phyloP scores from a whole-genome alignment of 1,140 invertebrate genomes.

The Drosophila baimaii region DNA sequence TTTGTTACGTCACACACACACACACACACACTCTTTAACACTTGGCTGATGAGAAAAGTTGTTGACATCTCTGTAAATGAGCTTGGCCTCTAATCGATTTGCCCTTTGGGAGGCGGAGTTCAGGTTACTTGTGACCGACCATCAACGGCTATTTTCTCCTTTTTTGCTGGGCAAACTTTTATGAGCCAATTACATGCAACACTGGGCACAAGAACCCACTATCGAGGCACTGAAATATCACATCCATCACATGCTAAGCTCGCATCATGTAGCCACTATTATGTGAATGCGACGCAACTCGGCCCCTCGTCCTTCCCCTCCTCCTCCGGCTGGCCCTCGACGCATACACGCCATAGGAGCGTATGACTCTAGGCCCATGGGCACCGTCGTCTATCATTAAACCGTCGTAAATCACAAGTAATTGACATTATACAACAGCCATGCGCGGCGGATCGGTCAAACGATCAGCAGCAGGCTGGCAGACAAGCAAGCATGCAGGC shows the following conservation, averaged over 20 bases:
- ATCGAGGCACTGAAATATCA: slow-evolving; percentile 52
- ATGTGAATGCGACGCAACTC: slow-evolving; percentile 33
- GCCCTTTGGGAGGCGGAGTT: slow-evolving; percentile 33
- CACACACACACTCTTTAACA: slow-evolving; percentile 14
- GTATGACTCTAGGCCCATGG: slow-evolving; percentile 25
- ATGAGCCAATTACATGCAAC: slow-evolving; percentile 79
- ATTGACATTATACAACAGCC: slow-evolving; percentile 81
- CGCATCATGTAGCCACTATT: slow-evolving; percentile 62
- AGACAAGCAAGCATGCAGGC: slow-evolving; percentile 43
- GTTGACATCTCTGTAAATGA: slow-evolving; percentile 55
- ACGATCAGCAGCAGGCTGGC: slow-evolving; percentile 20
- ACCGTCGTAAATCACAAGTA: slow-evolving; percentile 82
- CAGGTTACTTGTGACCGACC: slow-evolving; percentile 18
- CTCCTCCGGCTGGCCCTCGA: neutral
- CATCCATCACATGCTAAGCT: slow-evolving; percentile 63
- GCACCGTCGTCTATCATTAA: slow-evolving; percentile 75
- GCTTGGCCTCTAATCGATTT: slow-evolving; percentile 33
- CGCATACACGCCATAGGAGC: slow-evolving; percentile 33
- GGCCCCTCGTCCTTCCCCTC: slow-evolving; percentile 25
- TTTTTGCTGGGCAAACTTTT: slow-evolving; percentile 44
- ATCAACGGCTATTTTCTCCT: slow-evolving; percentile 15
- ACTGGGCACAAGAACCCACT: slow-evolving; percentile 68
- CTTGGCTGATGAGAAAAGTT: slow-evolving; percentile 51
- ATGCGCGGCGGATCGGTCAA: slow-evolving; percentile 29
- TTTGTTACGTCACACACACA: slow-evolving; percentile 57